phyloP scores from a whole-genome alignment of 2,113 vertebrate species.

The Ibidorhyncha struthersii region DNA sequence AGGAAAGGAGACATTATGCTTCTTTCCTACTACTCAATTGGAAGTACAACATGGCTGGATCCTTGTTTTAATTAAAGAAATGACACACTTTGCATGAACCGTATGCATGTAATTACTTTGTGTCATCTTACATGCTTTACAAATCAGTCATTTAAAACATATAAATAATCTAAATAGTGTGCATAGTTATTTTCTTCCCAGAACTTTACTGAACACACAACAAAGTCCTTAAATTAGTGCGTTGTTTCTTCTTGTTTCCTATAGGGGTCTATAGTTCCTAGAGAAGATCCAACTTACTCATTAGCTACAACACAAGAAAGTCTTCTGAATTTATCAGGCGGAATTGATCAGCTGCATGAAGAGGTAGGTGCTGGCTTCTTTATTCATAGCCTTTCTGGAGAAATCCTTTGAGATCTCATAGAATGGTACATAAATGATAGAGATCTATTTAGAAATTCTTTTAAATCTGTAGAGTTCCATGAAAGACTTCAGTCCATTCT shows the following conservation, averaged over 20 bases:
- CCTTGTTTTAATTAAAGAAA: background rate
- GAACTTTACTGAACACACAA: background rate
- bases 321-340: constrained; percentile 48
- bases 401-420: background rate
- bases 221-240: background rate
- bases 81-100: background rate
- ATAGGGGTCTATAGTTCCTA: constrained; percentile 64
- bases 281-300: constrained; percentile 1
- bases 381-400: background rate
- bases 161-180: background rate
- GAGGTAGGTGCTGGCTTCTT: constrained; percentile 44
- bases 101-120: background rate
- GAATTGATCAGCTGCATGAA: constrained; percentile 62
- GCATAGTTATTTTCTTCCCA: background rate
- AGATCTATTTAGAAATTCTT: background rate
- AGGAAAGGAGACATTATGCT: background rate
- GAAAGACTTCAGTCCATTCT: background rate
- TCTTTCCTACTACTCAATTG: background rate
- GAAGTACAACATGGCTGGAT: background rate
- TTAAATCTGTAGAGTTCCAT: background rate
- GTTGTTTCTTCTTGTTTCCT: background rate
- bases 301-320: constrained; percentile 46
- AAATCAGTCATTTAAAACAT: background rate
- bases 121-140: background rate
- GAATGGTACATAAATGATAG: background rate